Percentiles rank a stretch among this genome's conserved stretches.
phyloP scores from a whole-genome alignment of 2,797 vertebrate genomes.

The Hyperoplus lanceolatus region DNA sequence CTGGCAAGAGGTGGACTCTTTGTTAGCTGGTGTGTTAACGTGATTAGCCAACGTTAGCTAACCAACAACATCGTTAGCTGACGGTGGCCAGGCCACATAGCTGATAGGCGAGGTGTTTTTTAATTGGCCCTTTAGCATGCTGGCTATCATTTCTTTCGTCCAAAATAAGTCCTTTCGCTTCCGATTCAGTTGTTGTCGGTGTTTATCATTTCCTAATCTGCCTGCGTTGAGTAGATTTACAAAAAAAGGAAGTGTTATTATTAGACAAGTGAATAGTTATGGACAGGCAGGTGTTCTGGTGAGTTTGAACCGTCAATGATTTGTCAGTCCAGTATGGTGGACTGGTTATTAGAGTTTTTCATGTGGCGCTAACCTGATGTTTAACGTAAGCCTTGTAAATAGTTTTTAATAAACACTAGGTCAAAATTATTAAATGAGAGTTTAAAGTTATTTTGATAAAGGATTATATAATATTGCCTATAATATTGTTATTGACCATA shows the following conservation, averaged over 20 bases:
- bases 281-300: slow-evolving; percentile 6
- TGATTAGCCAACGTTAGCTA: slow-evolving; percentile 67
- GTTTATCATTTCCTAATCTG: not conserved
- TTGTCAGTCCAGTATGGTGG: no score
- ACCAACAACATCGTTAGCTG: slow-evolving; percentile 62
- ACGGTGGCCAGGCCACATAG: slow-evolving; percentile 66
- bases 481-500: no score
- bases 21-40: slow-evolving; percentile 79
- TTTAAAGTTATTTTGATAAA: no score
- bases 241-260: not conserved
- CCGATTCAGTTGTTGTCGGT: not conserved
- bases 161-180: not conserved
- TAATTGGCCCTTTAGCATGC: slow-evolving; percentile 61
- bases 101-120: slow-evolving; percentile 48
- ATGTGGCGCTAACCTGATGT: not conserved
- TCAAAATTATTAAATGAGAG: no score
- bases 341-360: not conserved
- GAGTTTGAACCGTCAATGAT: not conserved
- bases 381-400: not conserved
- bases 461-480: no score
- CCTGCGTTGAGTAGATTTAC: not conserved
- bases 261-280: not conserved
- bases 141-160: slow-evolving; percentile 3
- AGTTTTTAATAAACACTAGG: no score
- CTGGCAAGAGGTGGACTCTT: slow-evolving; percentile 61